Conservation (phyloP, 2,113 vertebrate genomes). For the Felis catus region DNA sequence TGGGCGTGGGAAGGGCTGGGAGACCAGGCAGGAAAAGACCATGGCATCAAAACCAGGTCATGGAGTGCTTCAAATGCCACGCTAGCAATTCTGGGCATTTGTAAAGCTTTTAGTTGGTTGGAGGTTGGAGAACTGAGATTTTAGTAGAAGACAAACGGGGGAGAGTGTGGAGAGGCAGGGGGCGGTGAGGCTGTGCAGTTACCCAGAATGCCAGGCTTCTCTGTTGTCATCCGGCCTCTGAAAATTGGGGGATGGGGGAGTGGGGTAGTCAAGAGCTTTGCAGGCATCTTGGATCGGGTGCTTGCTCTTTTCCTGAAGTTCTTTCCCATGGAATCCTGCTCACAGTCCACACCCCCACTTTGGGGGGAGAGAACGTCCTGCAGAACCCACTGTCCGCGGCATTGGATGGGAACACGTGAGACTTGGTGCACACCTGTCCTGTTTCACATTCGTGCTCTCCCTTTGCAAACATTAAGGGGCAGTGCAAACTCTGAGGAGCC, state of each 20-base stretch:
- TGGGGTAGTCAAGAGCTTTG: not conserved
- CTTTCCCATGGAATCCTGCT: not conserved
- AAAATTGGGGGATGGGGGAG: not conserved
- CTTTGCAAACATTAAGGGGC: not conserved
- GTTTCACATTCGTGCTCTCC: not conserved
- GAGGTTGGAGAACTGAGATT: not conserved
- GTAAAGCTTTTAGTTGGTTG: not conserved
- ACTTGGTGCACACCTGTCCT: not conserved
- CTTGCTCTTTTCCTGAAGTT: not conserved
- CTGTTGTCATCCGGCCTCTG: not conserved
- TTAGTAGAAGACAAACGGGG: not conserved
- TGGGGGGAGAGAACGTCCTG: not conserved
- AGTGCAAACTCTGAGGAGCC: not conserved
- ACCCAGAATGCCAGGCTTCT: not conserved
- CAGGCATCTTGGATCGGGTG: not conserved
- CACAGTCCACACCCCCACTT: fast-evolving
- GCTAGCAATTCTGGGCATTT: not conserved
- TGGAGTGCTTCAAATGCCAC: not conserved
- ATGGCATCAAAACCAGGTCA: not conserved
- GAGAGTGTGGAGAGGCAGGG: not conserved
- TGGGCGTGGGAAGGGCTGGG: not conserved
- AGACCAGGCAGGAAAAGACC: not conserved
- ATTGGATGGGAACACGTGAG: fast-evolving
- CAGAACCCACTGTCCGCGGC: fast-evolving
- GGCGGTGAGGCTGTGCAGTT: not conserved